Evolutionary conservation across 2,113 vertebrate genomes (phyloP), one percentile per base, ranked within the genome.

Genomic region (Myotis lucifugus): DNA sequence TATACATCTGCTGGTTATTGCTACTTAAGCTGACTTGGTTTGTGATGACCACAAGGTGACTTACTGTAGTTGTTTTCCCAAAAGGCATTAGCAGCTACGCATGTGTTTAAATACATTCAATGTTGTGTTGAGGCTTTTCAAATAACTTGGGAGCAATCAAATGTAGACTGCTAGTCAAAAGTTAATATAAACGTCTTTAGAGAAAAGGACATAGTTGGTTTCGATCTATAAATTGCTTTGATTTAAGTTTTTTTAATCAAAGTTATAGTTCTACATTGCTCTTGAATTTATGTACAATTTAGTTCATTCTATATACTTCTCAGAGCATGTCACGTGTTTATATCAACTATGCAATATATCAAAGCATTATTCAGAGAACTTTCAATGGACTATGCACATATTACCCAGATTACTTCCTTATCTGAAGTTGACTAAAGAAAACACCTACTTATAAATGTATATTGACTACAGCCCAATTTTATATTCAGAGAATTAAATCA

Each of bases 1-100:
- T 98, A 76, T 97, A 95, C 98, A 98, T 98, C 96, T 98, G 97
- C 88, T 96, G 37, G 90, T 96, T 78, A 97, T 70, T 97, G 92
- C 95, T 97, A 19, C 97, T 97, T 82, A 86, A 97, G 93, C 72
- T 96, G 88, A 97, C 86, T 42, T 92, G 88, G 91, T 94, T 96
- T 88, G 96, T 89, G 78, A 77, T 97, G 97, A 98, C 91, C 93
- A 93, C 92, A 95, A 93, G 66, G 91, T 94, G 93, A 98, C 91
- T 96, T 97, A 97, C 54, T 56, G 79, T 27, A 84, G 50, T 56
- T 98, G 42, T 95, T 98, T 91, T 74, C 96, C 96, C 88, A 94
- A 91, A 97, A 96, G 90, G 87, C 61, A 69, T 84, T 91, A 97
- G 74, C 56, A 96, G 27, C 64, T 98, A 90, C 97, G 97, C 72